Base-by-base conservation (phyloP, 1,140 invertebrate species). In the Lepidurus couesii region DNA sequence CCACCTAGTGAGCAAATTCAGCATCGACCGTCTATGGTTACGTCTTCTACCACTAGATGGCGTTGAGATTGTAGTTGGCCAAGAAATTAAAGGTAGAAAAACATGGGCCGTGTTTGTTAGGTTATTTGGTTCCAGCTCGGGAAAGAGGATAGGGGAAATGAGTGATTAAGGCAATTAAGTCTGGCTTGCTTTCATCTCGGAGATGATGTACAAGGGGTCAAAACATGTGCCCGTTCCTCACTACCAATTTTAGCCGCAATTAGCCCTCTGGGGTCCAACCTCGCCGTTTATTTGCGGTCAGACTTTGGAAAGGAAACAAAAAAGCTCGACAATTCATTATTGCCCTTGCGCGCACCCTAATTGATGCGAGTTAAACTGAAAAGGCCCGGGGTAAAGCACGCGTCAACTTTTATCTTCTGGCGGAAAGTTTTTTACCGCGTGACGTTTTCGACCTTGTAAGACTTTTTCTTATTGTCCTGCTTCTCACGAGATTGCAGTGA, bases 201-300 rank as follows among this genome's bases (percentile, higher is more conserved):
- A 21, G 53, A 65, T 65, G 53, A 65, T 65, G 53, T 65, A 65
- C 53, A 65, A 65, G 53, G 53, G 53, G 53, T 65, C 53, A 65
- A 65, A 65, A 65, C 53, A 65, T 65, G 53, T 65, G 53, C 53
- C 53, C 13, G 53, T 13, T 65, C 8, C 8, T 65, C 53, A 65
- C 9, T 21, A 65, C 21, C 53, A n/a, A 65, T 65, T 65, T 34
- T 65, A 21, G 53, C n/a, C 21, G 53, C 53, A 65, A 65, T 65
- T 65, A 65, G 53, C 21, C 53, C 21, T 65, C 53, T 16, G 21
- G 21, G 21, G 21, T n/a, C n/a, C 13, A 65, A 65, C 16, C 53
- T 21, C 5, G 16, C 4, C 16, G 53, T n/a, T 65, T 21, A 16
- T 65, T 65, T 65, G 53, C 13, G 53, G 53, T 65, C 13, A 3